Conservation (phyloP, 53 echinoderm and acorn worm species). For the Astropecten irregularis region DNA sequence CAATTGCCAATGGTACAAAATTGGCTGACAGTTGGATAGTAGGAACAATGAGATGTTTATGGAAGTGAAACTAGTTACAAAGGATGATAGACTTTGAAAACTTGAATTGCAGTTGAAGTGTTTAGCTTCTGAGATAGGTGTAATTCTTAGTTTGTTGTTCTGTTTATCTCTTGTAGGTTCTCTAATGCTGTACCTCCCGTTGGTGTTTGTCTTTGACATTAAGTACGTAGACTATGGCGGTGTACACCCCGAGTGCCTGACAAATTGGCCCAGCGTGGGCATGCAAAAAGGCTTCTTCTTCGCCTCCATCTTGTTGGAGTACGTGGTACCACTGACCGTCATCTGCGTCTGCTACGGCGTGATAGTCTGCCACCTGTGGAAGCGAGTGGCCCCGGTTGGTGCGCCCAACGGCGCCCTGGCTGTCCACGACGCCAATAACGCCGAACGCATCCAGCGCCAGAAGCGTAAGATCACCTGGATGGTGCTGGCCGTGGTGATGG, state of each 20-base stretch:
- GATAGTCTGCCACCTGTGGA: conserved; percentile 68
- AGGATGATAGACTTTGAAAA: too few relatives aligned
- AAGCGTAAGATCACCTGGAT: conserved; percentile 82
- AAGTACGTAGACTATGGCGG: background rate
- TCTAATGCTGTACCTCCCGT: conserved; percentile 26
- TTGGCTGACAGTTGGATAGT: too few relatives aligned
- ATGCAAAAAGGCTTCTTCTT: conserved; percentile 22
- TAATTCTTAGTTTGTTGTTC: too few relatives aligned
- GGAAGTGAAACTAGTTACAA: too few relatives aligned
- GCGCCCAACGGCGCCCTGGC: conserved; percentile 1
- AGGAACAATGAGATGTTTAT: too few relatives aligned
- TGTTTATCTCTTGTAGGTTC: background rate
- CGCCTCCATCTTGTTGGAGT: conserved; percentile 47
- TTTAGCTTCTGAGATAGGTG: too few relatives aligned
- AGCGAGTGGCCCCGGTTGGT: conserved; percentile 20
- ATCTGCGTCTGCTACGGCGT: conserved; percentile 66
- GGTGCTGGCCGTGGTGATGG: conserved; percentile 84
- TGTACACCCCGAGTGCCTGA: conserved; percentile 21
- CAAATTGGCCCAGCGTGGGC: conserved; percentile 38
- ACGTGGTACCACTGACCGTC: conserved; percentile 60
- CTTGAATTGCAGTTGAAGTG: too few relatives aligned
- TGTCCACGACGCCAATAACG: conserved; percentile 7
- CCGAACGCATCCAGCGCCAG: conserved; percentile 56
- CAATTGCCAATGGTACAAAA: too few relatives aligned
- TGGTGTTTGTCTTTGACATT: conserved; percentile 53